phyloP scores from a whole-genome alignment of 2,888 invertebrate species.

The Therioaphis trifolii region DNA sequence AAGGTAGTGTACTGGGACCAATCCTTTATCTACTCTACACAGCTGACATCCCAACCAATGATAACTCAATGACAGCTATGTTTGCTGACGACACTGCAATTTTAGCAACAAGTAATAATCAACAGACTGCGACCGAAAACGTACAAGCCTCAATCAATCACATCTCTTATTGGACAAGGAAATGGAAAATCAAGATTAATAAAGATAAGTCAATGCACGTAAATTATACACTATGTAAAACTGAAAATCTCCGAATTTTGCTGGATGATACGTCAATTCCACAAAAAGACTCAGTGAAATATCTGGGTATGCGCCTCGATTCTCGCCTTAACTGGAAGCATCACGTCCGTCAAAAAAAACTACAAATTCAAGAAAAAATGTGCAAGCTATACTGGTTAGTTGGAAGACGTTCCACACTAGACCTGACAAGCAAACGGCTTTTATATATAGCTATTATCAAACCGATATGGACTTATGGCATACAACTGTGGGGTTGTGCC shows the following conservation, averaged over 20 bases:
- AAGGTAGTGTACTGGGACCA: not conserved
- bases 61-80: not conserved
- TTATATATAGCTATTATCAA: conserved; percentile 19
- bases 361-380: not conserved
- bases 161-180: conserved; percentile 10
- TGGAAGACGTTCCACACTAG: conserved; percentile 24
- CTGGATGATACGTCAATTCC: not conserved
- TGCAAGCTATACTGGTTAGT: conserved; percentile 20
- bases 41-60: conserved; percentile 4
- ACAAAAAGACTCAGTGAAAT: not conserved
- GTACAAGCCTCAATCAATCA: conserved; percentile 9
- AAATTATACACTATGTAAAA: conserved; percentile 21
- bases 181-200: conserved; percentile 8
- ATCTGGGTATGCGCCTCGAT: not conserved
- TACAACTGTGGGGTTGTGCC: not conserved
- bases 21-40: conserved; percentile 12
- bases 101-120: not conserved
- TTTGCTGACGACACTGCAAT: conserved; percentile 17
- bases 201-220: not conserved
- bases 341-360: no score
- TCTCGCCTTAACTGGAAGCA: not conserved
- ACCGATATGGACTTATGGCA: no score
- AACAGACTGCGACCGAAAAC: not conserved
- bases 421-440: conserved; percentile 32
- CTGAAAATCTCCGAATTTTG: conserved; percentile 4